Base-by-base conservation (phyloP, 2,797 vertebrate genomes). In the Gambusia yucatana region DNA sequence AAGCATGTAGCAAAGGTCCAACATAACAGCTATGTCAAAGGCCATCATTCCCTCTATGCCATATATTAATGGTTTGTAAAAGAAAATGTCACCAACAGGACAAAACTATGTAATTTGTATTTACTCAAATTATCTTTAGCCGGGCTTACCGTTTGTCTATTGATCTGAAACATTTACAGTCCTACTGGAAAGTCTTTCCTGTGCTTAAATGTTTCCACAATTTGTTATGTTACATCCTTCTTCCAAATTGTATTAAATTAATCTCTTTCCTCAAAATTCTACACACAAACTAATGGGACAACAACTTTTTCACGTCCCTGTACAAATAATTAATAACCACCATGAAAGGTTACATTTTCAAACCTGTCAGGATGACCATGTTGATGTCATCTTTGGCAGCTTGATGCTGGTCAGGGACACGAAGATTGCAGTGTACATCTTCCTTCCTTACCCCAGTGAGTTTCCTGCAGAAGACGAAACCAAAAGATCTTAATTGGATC, bases 281-380 rank as follows among this genome's bases (percentile, higher is more conserved):
- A 25, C 8, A 8, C 1, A 9, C 22, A 52, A 52, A 9, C 61
- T 63, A 63, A 36, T 16, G 33, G 14, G 30, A 8, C 61, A 36
- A 36, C 33, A 4, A 13, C 63, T 39, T 65, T 65, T 22, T 39
- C 59, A 63, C 28, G 33, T 28, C 28, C 17, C 33, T 20, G 14
- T 17, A 9, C 17, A 36, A 33, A 10, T 25, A 67, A 39, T 22
- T 25, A 25, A 39, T 41, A 1, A 41, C 36, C 63, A 25, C 20
- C 7, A 67, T 22, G 63, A 63, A 67, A 20, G 9, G 6, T 44
- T 28, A 33, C 50, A 59, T 33, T 69, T 20, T 72, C 90, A 70
- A 59, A 94, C 96, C 96, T 89, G 96, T 92, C 72, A 96, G 89
- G 33, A 96, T 72, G 57, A 96, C 88, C 48, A 96, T 73, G 85